Evolutionary conservation across 2,113 vertebrate species (phyloP).

Genomic region (Dipodomys merriami): DNA sequence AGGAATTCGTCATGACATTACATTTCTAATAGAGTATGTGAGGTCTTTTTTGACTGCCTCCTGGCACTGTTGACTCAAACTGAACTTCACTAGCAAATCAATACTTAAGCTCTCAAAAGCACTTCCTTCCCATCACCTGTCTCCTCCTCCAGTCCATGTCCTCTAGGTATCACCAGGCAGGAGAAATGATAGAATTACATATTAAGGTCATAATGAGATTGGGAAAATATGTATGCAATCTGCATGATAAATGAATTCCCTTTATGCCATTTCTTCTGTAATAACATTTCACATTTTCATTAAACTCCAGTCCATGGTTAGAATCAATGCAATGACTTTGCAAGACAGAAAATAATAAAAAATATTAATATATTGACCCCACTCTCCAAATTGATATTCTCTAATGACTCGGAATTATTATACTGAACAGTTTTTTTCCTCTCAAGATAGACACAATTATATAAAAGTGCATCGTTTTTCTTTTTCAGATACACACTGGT

Average conservation of each 20-base stretch:
- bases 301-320: conserved; percentile 55
- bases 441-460: conserved; percentile 22
- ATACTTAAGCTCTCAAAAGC: not conserved
- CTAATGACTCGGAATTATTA: conserved; percentile 46
- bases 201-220: conserved; percentile 58
- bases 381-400: conserved; percentile 44
- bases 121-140: not conserved
- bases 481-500: conserved; percentile 36
- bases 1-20: not conserved
- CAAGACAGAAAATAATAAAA: conserved; percentile 62
- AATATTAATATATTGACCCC: conserved; percentile 57
- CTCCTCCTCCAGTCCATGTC: not conserved
- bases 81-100: not conserved
- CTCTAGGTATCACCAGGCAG: not conserved
- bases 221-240: conserved; percentile 35
- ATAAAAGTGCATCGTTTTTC: conserved; percentile 56
- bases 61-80: not conserved
- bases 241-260: conserved; percentile 63
- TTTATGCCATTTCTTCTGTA: conserved; percentile 39
- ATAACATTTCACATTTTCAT: conserved; percentile 70
- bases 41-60: not conserved
- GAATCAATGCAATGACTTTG: conserved; percentile 58
- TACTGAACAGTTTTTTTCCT: not conserved
- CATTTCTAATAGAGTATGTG: conserved; percentile 21
- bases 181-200: conserved; percentile 30